phyloP scores from a whole-genome alignment of 2,113 vertebrate species.

The Regulus satrapa region DNA sequence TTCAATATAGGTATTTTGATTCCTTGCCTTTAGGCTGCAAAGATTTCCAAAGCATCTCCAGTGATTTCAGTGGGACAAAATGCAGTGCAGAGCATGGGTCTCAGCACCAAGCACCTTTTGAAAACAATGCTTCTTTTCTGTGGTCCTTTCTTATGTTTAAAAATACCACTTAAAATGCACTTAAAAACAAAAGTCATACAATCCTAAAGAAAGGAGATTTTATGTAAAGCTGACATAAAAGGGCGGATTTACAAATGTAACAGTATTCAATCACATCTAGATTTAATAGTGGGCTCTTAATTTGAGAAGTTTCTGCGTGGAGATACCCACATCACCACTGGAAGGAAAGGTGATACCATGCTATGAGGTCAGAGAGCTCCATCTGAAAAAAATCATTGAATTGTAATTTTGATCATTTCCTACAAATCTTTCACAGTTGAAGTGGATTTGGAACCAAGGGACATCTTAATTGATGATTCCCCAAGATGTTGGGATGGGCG shows the following conservation, averaged over 20 bases:
- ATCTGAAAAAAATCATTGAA: slow-evolving; percentile 1
- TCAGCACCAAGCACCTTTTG: not conserved
- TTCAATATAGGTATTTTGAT: not conserved
- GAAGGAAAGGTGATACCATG: not conserved
- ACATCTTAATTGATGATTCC: slow-evolving; percentile 24
- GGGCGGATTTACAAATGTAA: not conserved
- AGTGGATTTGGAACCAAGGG: not conserved
- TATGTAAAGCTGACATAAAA: not conserved
- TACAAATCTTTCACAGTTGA: not conserved
- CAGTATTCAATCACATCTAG: not conserved
- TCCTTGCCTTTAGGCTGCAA: not conserved
- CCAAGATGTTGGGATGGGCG: not conserved
- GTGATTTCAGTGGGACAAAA: not conserved
- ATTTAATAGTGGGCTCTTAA: not conserved
- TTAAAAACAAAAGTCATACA: not conserved
- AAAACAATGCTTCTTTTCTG: not conserved
- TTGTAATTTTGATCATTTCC: slow-evolving; percentile 6
- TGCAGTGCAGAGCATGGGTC: not conserved
- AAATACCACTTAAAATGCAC: not conserved
- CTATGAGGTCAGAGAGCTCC: not conserved
- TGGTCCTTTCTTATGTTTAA: not conserved
- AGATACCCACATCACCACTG: not conserved
- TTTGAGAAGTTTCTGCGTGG: not conserved
- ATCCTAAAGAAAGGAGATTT: not conserved
- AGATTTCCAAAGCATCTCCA: not conserved